Evolutionary conservation across 2,797 vertebrate genomes (phyloP).

Genomic region (Cynodonichthys magdalenae): DNA sequence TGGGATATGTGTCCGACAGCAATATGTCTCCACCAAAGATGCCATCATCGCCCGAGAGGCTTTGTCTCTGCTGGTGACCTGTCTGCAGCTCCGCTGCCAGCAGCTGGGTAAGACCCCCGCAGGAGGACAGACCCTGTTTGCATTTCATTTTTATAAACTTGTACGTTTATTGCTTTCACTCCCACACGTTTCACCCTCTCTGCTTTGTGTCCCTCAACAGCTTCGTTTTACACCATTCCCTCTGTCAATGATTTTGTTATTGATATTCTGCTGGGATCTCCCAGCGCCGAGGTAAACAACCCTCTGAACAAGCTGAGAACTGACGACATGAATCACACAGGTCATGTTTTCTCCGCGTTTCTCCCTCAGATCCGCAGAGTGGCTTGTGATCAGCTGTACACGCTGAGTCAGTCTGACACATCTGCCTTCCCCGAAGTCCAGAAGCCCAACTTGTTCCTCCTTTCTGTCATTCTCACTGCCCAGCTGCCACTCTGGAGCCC

Average conservation of each 20-base stretch:
- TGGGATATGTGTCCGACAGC: conserved; percentile 96
- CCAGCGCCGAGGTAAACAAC: conserved; percentile 91
- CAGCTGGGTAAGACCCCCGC: conserved; percentile 86
- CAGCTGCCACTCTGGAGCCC: conserved; percentile 98
- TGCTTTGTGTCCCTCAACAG: conserved; percentile 70
- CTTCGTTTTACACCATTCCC: conserved; percentile 94
- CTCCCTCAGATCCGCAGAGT: conserved; percentile 90
- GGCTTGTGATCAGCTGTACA: conserved; percentile 97
- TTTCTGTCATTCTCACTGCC: conserved; percentile 92
- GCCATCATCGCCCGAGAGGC: conserved; percentile 96
- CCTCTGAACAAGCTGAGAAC: not conserved
- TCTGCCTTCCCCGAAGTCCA: conserved; percentile 92
- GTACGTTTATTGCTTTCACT: too few relatives aligned
- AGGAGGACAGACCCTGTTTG: not conserved
- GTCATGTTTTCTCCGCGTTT: not conserved
- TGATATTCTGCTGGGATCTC: conserved; percentile 94
- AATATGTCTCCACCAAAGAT: conserved; percentile 95
- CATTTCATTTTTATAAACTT: not conserved
- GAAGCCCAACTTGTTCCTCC: conserved; percentile 95
- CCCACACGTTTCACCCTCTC: conserved; percentile 8
- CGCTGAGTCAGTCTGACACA: conserved; percentile 95
- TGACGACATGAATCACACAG: not conserved
- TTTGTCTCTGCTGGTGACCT: conserved; percentile 95
- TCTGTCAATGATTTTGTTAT: conserved; percentile 97
- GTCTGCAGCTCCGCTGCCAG: conserved; percentile 95